Evolutionary conservation across 2,888 invertebrate species (phyloP), one percentile per base, ranked within the genome.

Genomic region (Strigamia transsilvanica): DNA sequence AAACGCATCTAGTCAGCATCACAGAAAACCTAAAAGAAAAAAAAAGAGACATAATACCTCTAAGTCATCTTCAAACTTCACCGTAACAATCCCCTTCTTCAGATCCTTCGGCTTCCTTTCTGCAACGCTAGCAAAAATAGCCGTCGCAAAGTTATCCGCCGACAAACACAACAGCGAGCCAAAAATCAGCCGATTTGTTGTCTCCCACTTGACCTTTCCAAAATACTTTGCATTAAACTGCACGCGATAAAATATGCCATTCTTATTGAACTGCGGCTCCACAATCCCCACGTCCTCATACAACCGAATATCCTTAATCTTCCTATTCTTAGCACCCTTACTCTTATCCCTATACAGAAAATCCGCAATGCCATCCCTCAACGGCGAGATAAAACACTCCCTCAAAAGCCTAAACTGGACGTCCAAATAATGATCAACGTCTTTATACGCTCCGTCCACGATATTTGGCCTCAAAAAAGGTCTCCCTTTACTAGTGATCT

Each of bases 131-230:
- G 92, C 94, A 86, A 94, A 91, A 83, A 93, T 87, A 46, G 94
- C 88, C 2, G 91, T 91, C 38, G 91, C 88, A 87, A 95, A 95
- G 82, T 91, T 89, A 86, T 93, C 91, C 38, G 88, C 88, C 0
- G 94, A 93, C 79, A 96, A 92, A 82, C 93, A 91, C 0, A 96
- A 87, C 21, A 95, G 88, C 0, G 94, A 92, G 0, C 95, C 94
- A 86, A 89, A 91, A 89, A 93, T 91, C 27, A 94, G 91, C 83
- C 92, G 89, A 85, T 92, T 92, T 0, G 90, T 88, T 56, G 87
- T 86, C 83, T 89, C 88, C 89, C 90, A 90, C 13, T 82, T 80
- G 21, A 85, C 82, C 61, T 78, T 79, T 38, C 51, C 23, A 78
- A 85, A 84, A 2, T 18, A 23, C 1, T 12, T 42, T 0, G 27